Base-by-base conservation (phyloP, 2,113 vertebrate genomes). In the Anser brachyrhynchus region DNA sequence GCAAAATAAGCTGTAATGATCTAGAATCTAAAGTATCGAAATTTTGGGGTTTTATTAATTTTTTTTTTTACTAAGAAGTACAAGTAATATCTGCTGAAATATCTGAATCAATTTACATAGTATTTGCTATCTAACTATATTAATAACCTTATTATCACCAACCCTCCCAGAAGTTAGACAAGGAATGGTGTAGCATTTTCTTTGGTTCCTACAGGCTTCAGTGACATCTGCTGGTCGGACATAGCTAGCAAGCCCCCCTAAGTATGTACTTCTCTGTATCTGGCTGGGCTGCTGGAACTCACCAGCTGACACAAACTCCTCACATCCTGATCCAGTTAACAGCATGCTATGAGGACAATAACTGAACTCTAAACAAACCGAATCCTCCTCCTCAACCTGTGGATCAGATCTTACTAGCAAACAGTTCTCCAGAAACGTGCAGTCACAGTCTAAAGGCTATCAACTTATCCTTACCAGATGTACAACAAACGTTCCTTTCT, bases 161-260 rank as follows among this genome's bases (percentile, higher is more conserved):
- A 61, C 8, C n/a, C 72, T 9, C 23, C 37, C n/a, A 37, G 16
- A 52, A 57, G 20, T 43, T 25, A 23, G 33, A 31, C 1, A 16
- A 87, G 39, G 22, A 71, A 39, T 3, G 37, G 18, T 14, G 33
- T 37, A 61, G 39, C 41, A 16, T 14, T 43, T n/a, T 73, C 61
- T 23, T 29, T 6, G 25, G 13, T 75, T 96, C 59, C 64, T n/a
- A 10, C 41, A n/a, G 49, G 43, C 85, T 83, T 39, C 72, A 49
- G 62, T 41, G 92, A 87, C 90, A 82, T 37, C 95, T 96, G 75
- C 85, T 31, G 94, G 83, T 28, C 69, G 57, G 37, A 58, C 13
- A n/a, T 20, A 25, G 55, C 31, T 20, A 64, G n/a, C 10, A 66
- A 74, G 54, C 5, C 6, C 12, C 26, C 15, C 25, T 6, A 46